Evolutionary conservation across 2,113 vertebrate species (phyloP).

Genomic region (Polypterus senegalus): DNA sequence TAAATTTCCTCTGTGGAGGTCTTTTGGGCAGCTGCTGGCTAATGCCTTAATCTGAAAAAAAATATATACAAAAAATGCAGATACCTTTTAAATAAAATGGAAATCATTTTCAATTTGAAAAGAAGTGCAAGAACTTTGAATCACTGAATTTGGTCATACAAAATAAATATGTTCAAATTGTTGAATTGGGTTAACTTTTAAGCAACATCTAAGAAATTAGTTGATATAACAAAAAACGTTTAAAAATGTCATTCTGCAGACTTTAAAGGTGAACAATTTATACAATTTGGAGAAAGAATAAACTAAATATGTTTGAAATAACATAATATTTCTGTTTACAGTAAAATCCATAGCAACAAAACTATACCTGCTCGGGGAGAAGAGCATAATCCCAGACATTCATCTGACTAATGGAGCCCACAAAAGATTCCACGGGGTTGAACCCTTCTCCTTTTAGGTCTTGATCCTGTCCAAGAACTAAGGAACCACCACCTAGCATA

Average conservation of each 20-base stretch:
- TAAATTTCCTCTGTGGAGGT: slow-evolving; percentile 76
- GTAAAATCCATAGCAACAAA: neutral
- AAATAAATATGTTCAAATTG: too few relatives aligned
- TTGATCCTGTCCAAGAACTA: slow-evolving; percentile 92
- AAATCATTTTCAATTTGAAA: too few relatives aligned
- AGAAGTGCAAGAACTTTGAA: too few relatives aligned
- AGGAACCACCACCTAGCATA: slow-evolving; percentile 69
- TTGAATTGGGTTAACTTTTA: too few relatives aligned
- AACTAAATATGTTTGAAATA: too few relatives aligned
- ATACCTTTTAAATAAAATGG: neutral
- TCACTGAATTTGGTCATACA: too few relatives aligned
- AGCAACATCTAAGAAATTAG: neutral
- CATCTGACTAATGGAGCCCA: slow-evolving; percentile 88
- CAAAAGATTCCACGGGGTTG: slow-evolving; percentile 92
- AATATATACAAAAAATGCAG: neutral
- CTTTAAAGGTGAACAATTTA: neutral
- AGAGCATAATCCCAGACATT: slow-evolving; percentile 92
- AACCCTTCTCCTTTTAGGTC: slow-evolving; percentile 88
- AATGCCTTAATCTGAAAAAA: slow-evolving; percentile 70
- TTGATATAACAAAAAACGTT: neutral
- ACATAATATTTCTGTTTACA: neutral
- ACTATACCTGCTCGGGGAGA: slow-evolving; percentile 72
- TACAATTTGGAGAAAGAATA: too few relatives aligned
- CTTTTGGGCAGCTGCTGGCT: slow-evolving; percentile 75
- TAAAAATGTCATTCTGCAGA: neutral